Evolutionary conservation across 2,888 invertebrate species (phyloP).

Genomic region (Ommatoiulus sabulosus): DNA sequence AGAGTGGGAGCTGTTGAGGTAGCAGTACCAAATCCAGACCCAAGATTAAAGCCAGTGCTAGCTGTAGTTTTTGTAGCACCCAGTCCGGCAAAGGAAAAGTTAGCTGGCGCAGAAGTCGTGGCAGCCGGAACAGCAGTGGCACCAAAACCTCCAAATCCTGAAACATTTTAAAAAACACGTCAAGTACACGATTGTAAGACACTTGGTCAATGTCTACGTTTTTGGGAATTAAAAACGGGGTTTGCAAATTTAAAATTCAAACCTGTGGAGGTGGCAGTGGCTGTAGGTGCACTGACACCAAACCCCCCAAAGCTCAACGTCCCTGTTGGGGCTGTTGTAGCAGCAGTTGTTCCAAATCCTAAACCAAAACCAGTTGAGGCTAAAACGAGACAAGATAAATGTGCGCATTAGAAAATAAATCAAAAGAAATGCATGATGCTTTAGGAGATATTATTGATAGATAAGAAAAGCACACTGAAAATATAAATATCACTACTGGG

Average conservation of each 20-base stretch:
- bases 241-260: background rate
- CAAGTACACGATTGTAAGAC: background rate
- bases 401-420: no score
- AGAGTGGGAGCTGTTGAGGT: background rate
- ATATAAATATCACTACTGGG: no score
- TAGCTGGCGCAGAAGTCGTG: background rate
- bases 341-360: background rate
- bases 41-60: slow-evolving; percentile 38
- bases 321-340: background rate
- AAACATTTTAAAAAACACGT: background rate
- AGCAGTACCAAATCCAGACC: slow-evolving; percentile 47
- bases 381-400: background rate
- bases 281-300: slow-evolving; percentile 48
- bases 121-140: slow-evolving; percentile 32
- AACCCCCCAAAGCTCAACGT: slow-evolving; percentile 55
- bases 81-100: slow-evolving; percentile 49
- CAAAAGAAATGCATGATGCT: no score
- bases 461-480: no score
- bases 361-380: slow-evolving; percentile 53
- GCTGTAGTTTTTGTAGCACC: slow-evolving; percentile 45
- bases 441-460: no score
- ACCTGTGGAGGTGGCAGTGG: slow-evolving; percentile 3
- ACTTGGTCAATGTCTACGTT: background rate
- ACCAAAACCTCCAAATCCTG: slow-evolving; percentile 54
- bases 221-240: background rate